These are phyloP conservation scores for Protaetia brevitarsis DNA, from an alignment of 1,140 invertebrate genomes.

Conservation along the genomic window DNA sequence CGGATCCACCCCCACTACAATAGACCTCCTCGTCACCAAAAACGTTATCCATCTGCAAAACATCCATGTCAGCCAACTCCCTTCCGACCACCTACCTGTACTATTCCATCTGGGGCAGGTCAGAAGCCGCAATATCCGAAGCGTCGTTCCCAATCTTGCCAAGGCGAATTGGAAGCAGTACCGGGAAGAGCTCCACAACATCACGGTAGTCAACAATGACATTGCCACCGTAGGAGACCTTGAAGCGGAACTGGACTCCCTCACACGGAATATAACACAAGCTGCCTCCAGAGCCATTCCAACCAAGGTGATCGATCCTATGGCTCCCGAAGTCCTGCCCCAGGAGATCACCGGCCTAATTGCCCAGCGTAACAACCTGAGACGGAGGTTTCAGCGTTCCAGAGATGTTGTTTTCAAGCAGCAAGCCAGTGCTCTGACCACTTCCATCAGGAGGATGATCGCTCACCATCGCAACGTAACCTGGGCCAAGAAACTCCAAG, in stretches of 20 bases:
- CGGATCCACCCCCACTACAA: constrained; percentile 13
- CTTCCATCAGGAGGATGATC: neutral
- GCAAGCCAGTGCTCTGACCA: neutral
- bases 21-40: constrained; percentile 25
- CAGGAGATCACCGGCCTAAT: too few species aligned
- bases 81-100: constrained; percentile 22
- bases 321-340: too few species aligned
- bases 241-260: neutral
- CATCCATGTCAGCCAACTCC: neutral
- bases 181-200: neutral
- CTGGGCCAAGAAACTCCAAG: neutral
- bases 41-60: neutral
- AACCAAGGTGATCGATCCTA: too few species aligned
- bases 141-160: constrained; percentile 17
- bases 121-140: neutral
- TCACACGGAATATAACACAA: constrained; percentile 6
- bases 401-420: neutral
- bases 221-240: constrained; percentile 11
- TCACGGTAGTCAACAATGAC: neutral
- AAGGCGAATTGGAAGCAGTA: constrained; percentile 24
- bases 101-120: neutral
- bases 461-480: neutral
- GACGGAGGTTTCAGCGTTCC: constrained; percentile 16
- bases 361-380: constrained; percentile 2
- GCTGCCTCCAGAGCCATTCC: neutral